Evolutionary conservation across 2,113 vertebrate genomes (phyloP).

Genomic region (Gracilinanus agilis): DNA sequence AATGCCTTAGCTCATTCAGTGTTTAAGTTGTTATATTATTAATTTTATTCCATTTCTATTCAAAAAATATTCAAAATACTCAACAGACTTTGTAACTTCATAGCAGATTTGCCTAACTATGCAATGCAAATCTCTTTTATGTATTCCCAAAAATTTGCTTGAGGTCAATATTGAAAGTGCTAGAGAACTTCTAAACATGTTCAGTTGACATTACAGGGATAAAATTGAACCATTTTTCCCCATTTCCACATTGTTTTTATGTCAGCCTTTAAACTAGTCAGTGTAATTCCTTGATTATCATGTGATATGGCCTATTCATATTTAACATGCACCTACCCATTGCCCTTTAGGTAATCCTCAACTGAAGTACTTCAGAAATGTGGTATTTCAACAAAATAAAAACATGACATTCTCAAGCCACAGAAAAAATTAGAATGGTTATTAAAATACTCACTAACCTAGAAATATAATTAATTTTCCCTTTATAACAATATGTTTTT

Average conservation of each 20-base stretch:
- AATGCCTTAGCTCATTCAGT: not conserved
- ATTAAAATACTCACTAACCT: not conserved
- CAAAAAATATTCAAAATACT: not conserved
- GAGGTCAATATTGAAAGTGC: not conserved
- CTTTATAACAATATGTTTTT: not conserved
- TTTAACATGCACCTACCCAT: not conserved
- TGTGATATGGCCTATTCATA: not conserved
- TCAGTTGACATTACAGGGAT: not conserved
- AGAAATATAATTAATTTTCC: not conserved
- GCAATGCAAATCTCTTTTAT: not conserved
- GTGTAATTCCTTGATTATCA: not conserved
- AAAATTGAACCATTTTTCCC: not conserved
- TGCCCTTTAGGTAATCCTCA: not conserved
- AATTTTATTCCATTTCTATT: not conserved
- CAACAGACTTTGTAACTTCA: not conserved
- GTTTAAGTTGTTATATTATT: not conserved
- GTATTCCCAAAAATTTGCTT: not conserved
- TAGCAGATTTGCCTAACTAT: not conserved
- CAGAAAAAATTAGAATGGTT: not conserved
- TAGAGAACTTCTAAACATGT: not conserved
- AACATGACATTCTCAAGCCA: not conserved
- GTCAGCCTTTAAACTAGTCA: not conserved
- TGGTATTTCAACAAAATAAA: not conserved
- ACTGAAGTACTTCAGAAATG: not conserved
- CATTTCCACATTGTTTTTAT: not conserved